These are phyloP conservation scores for Hippocampus mohnikei DNA, from an alignment of 2,113 vertebrate genomes.

Conservation along the genomic window DNA sequence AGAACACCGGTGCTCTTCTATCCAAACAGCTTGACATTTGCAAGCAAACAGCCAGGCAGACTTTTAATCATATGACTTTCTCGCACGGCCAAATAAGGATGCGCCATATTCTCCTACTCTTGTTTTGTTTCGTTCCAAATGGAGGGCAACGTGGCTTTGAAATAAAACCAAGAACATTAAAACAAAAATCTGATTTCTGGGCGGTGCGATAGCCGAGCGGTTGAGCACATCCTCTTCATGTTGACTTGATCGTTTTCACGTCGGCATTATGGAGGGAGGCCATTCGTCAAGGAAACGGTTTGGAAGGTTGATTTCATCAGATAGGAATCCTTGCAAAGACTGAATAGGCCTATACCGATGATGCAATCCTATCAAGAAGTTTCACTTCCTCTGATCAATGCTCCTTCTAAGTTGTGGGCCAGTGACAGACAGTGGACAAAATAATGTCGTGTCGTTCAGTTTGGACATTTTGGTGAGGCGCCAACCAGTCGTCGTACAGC, in stretches of 20 bases:
- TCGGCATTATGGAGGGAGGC: no score
- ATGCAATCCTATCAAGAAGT: no score
- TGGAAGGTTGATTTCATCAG: no score
- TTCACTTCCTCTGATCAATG: no score
- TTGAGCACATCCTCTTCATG: background rate
- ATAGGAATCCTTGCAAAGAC: no score
- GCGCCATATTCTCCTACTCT: background rate
- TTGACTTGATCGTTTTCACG: no score
- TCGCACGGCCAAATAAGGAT: background rate
- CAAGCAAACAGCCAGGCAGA: background rate
- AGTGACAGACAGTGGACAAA: no score
- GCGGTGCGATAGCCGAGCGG: background rate
- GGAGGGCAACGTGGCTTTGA: background rate
- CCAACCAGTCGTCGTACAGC: no score
- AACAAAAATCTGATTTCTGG: background rate
- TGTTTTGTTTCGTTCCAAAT: background rate
- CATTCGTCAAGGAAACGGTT: no score
- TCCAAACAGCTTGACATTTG: slow-evolving; percentile 47
- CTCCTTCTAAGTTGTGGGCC: no score
- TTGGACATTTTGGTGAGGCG: no score
- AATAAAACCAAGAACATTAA: background rate
- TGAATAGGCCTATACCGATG: no score
- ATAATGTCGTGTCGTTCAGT: background rate
- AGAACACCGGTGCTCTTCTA: slow-evolving; percentile 35
- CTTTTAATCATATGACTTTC: slow-evolving; percentile 17